Base-by-base conservation (phyloP, 2,113 vertebrate species). In the Dryoscopus gambensis region DNA sequence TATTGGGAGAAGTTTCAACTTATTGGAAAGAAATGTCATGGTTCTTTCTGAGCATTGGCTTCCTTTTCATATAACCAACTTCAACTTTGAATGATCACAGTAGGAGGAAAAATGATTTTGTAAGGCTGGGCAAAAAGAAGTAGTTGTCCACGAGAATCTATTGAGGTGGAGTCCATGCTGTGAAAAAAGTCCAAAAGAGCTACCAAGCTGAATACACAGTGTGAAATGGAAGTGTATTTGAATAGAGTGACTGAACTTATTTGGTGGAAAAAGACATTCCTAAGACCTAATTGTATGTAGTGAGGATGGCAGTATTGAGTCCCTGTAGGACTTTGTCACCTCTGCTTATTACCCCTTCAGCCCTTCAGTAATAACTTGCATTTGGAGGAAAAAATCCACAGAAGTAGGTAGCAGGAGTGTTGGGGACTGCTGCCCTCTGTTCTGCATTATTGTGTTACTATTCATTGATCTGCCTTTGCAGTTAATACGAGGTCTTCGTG, bases 111-210 rank as follows among this genome's bases (percentile, higher is more conserved):
- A 89, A 65, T 11, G 14, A 31, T 84, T 81, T 69, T 84, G 55
- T 89, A 87, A 49, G 37, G 19, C 68, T 7, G 12, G 52, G 70
- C 63, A 73, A 89, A 84, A 91, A 87, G 62, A 42, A 85, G 64
- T 40, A 59, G 53, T 68, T 87, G 77, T 91, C 73, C 57, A 10
- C 42, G 35, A 92, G 52, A 93, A 57, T 92, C 70, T 90, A 30
- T 78, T 93, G 90, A 91, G 82, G 27, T 87, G 55, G 73, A 91
- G 73, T 82, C 84, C 79, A 76, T 87, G 79, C 89, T 95, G 89
- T 88, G 86, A 74, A 74, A 81, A 92, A 94, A 95, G 87, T 93
- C 84, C 74, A 59, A 49, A 83, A 84, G 68, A 82, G 55, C n/a
- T 39, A 42, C 79, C 53, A 75, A 78, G 56, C 28, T 82, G 69